Percentiles rank a stretch among this genome's conserved stretches.
These are phyloP conservation scores for Thyatira batis DNA, from an alignment of 2,888 invertebrate species.

Conservation along the genomic window DNA sequence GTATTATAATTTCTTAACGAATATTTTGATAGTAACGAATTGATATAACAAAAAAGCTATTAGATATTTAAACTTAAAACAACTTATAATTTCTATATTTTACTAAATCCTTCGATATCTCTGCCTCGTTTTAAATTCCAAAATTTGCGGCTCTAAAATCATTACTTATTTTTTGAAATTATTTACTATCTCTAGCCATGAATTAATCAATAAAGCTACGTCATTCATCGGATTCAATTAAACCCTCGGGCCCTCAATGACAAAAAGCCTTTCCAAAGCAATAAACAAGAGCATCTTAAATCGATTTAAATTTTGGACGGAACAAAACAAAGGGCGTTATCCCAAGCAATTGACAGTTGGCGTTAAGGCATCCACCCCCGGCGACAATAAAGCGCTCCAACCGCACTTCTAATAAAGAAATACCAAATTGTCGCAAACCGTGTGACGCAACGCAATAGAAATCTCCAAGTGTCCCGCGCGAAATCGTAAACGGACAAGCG, in stretches of 20 bases:
- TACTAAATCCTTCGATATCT: no score
- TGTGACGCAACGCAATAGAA: constrained; percentile 64
- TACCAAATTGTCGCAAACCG: constrained; percentile 58
- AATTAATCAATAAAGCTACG: not conserved
- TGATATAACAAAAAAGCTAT: no score
- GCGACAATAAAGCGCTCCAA: constrained; percentile 38
- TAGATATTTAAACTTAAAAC: no score
- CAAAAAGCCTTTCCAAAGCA: not conserved
- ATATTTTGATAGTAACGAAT: no score
- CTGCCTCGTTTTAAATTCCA: no score
- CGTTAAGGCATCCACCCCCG: constrained; percentile 7
- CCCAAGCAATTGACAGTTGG: not conserved
- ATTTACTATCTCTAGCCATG: no score
- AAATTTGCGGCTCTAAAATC: no score
- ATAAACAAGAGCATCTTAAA: not conserved
- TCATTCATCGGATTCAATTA: no score
- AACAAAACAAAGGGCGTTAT: not conserved
- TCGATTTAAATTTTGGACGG: not conserved
- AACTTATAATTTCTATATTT: no score
- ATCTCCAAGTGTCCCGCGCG: constrained; percentile 78
- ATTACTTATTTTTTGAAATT: no score
- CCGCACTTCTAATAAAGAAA: constrained; percentile 69
- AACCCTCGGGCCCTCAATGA: no score
- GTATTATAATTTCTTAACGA: no score
- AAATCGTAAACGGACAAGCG: constrained; percentile 77